A percentile compares a stretch with the other conserved stretches of the same genome.
phyloP scores from a whole-genome alignment of 64 coral and sea anemone genomes.

The Stylophora pistillata region DNA sequence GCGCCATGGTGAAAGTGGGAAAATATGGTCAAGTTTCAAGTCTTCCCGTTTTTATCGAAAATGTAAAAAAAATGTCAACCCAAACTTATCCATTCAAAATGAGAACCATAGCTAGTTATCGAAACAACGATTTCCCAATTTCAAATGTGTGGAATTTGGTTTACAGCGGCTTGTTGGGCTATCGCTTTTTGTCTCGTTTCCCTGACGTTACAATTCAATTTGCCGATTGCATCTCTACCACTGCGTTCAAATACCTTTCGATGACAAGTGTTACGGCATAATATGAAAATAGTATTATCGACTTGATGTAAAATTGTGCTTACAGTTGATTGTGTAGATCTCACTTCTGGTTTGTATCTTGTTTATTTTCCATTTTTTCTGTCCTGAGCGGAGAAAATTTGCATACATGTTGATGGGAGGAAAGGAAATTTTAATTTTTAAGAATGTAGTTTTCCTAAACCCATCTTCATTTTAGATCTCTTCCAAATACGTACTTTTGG shows the following conservation, averaged over 20 bases:
- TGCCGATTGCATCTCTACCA: not conserved
- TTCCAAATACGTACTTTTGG: not conserved
- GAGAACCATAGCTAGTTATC: not conserved
- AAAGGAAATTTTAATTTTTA: slow-evolving; percentile 27
- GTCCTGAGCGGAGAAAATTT: slow-evolving; percentile 3
- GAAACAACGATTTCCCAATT: not conserved
- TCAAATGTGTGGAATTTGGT: slow-evolving; percentile 6
- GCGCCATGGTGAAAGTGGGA: slow-evolving; percentile 2
- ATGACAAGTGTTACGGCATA: not conserved
- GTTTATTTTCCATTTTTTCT: slow-evolving; percentile 14
- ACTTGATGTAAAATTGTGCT: not conserved
- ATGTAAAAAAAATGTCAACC: not conserved
- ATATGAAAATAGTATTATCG: not conserved
- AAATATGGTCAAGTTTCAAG: not conserved
- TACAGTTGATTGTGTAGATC: not conserved
- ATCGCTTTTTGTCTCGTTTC: not conserved
- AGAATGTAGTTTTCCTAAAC: slow-evolving; percentile 16
- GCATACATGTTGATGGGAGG: slow-evolving; percentile 11
- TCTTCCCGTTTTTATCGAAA: slow-evolving; percentile 3
- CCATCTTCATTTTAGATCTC: not conserved
- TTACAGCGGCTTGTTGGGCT: not conserved
- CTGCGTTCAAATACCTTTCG: not conserved
- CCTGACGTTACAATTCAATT: slow-evolving; percentile 6
- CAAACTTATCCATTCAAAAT: not conserved
- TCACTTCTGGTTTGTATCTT: slow-evolving; percentile 7